Percentiles rank a stretch among this genome's conserved stretches.
These are phyloP conservation scores for Drosophila pectinifera DNA, from an alignment of 1,140 invertebrate species.

Conservation along the genomic window DNA sequence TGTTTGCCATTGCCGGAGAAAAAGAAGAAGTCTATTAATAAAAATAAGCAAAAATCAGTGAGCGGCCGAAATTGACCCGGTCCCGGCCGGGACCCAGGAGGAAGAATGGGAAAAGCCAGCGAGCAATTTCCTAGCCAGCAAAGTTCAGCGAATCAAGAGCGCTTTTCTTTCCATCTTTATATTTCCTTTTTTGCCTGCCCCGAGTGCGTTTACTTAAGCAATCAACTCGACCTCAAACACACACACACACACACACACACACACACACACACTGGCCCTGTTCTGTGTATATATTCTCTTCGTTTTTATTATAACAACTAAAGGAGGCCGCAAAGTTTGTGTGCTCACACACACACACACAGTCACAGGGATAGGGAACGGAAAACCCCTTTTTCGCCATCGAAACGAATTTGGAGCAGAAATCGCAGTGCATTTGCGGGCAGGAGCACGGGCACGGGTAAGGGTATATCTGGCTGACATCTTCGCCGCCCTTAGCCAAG, in stretches of 20 bases:
- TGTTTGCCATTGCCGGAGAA: conserved; percentile 68
- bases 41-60: conserved; percentile 68
- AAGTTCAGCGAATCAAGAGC: conserved; percentile 70
- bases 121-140: conserved; percentile 65
- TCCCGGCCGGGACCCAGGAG: conserved; percentile 35
- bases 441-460: too few species aligned
- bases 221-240: conserved; percentile 81
- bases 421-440: conserved; percentile 70
- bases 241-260: conserved; percentile 43
- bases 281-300: conserved; percentile 49
- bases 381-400: conserved; percentile 42
- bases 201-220: conserved; percentile 82
- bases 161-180: conserved; percentile 6
- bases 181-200: conserved; percentile 41
- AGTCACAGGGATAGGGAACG: neutral
- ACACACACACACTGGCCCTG: conserved; percentile 12
- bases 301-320: conserved; percentile 80
- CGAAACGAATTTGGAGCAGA: conserved; percentile 74
- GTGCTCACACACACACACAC: conserved; percentile 48
- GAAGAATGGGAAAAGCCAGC: conserved; percentile 52
- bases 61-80: conserved; percentile 63
- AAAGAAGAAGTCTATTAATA: conserved; percentile 79
- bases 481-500: conserved; percentile 15
- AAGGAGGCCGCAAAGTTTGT: conserved; percentile 77
- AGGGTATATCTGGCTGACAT: conserved; percentile 31